Evolutionary conservation across 2,888 invertebrate genomes (phyloP), one percentile per base, ranked within the genome.

Genomic region (Diplazon laetatorius): DNA sequence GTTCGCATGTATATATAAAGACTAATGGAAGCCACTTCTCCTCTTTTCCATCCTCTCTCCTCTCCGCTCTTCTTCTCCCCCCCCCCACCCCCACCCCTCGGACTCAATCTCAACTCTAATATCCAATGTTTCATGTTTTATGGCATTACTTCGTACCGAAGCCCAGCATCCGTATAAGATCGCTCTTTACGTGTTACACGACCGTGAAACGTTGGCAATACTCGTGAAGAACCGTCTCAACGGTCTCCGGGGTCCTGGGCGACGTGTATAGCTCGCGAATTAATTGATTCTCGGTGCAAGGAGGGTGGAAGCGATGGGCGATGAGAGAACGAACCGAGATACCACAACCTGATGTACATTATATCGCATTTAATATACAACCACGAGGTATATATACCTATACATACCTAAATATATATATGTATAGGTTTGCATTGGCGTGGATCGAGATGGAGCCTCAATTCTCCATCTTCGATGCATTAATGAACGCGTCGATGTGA

Each of bases 91-190:
- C 37, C 83, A 74, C 65, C 76, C 82, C 75, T 81, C 71, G 79
- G 84, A 85, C 87, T 86, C 87, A 86, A 89, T 90, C 89, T 87
- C 85, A 78, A 86, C 87, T 74, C 71, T 86, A 87, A 89, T 88
- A 89, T 89, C 85, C 87, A 84, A 85, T 84, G 78, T 85, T 84
- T 84, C 80, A 85, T 84, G 76, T 84, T 84, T 84, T 83, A 82
- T 83, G 83, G 78, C 69, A 74, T 78, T 60, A 62, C 30, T n/a
- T n/a, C 65, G 44, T 63, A 42, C 18, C 70, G 59, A 52, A n/a
- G n/a, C 14, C 25, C 16, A 71, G 18, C 52, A 59, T 18, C 42
- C 74, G 30, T 52, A n/a, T n/a, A 52, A 66, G 35, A 71, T 18
- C 59, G 60, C 46, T 18, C 30, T 42, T 48, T 25, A 48, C 66